phyloP scores from a whole-genome alignment of 2,113 vertebrate species.

The Sorex araneus region DNA sequence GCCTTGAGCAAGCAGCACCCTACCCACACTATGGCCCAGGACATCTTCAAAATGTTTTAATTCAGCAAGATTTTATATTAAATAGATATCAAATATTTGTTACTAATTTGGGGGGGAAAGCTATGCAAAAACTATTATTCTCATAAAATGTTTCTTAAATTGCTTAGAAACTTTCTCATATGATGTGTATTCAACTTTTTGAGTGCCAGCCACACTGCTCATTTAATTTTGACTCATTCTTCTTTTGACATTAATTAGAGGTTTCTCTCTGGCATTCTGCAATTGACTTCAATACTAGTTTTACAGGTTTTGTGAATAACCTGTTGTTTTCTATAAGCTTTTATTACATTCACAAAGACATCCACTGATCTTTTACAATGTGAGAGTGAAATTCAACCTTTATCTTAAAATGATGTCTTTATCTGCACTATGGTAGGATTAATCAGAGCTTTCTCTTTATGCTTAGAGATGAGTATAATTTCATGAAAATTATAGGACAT shows the following conservation, averaged over 20 bases:
- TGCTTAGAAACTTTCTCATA: not conserved
- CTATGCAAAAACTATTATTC: not conserved
- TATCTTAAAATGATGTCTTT: not conserved
- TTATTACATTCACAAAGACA: conserved; percentile 34
- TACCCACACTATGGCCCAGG: too few species aligned
- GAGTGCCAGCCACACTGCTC: not conserved
- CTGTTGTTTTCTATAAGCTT: conserved; percentile 9
- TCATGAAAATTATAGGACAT: not conserved
- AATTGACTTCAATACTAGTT: not conserved
- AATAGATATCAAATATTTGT: not conserved
- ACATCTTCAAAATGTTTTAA: conserved; percentile 12
- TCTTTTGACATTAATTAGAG: conserved; percentile 39
- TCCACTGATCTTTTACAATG: conserved; percentile 51
- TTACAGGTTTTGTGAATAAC: conserved; percentile 49
- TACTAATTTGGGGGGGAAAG: conserved; percentile 15
- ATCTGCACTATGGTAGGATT: not conserved
- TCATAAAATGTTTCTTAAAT: not conserved
- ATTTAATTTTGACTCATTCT: not conserved
- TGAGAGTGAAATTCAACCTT: not conserved
- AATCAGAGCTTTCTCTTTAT: too few species aligned
- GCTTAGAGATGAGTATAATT: too few species aligned
- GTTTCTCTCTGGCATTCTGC: not conserved
- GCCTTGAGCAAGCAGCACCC: too few species aligned
- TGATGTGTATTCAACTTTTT: not conserved
- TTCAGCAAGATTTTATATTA: not conserved